phyloP scores from a whole-genome alignment of 2,113 vertebrate genomes.

The Gyps fulvus region DNA sequence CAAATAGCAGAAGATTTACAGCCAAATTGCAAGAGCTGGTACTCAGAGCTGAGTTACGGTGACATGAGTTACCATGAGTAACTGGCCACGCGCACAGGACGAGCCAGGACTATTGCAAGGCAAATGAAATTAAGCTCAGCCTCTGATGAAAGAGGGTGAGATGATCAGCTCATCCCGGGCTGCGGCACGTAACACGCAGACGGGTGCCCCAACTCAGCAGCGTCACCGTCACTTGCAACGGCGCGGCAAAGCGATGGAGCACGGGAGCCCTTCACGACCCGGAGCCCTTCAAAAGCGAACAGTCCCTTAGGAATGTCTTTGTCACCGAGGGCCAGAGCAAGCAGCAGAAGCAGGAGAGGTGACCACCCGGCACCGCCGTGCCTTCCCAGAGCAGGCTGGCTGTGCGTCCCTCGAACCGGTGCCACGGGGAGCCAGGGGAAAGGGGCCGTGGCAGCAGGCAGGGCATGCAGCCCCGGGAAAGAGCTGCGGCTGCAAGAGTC shows the following conservation, averaged over 20 bases:
- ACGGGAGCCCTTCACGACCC: background rate
- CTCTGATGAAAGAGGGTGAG: background rate
- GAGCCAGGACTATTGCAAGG: background rate
- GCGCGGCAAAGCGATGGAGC: background rate
- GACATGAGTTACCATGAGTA: background rate
- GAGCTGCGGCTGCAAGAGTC: background rate
- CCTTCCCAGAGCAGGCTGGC: background rate
- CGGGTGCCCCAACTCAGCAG: background rate
- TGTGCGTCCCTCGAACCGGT: background rate
- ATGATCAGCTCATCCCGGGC: background rate
- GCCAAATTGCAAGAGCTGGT: background rate
- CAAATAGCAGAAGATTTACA: background rate
- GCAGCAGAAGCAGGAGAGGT: background rate
- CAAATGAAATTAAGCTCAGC: background rate
- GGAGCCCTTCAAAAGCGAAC: background rate
- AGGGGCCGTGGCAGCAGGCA: rapidly evolving
- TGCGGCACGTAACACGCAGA: background rate
- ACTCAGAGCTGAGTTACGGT: background rate
- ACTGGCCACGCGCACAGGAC: background rate
- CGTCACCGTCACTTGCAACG: background rate
- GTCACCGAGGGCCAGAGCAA: background rate
- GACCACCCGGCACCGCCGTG: too few relatives aligned
- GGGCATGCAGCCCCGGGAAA: background rate
- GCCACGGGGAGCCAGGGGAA: rapidly evolving
- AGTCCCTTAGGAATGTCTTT: background rate